These are phyloP conservation scores for Platalea minor DNA, from an alignment of 2,797 vertebrate genomes.

Conservation along the genomic window DNA sequence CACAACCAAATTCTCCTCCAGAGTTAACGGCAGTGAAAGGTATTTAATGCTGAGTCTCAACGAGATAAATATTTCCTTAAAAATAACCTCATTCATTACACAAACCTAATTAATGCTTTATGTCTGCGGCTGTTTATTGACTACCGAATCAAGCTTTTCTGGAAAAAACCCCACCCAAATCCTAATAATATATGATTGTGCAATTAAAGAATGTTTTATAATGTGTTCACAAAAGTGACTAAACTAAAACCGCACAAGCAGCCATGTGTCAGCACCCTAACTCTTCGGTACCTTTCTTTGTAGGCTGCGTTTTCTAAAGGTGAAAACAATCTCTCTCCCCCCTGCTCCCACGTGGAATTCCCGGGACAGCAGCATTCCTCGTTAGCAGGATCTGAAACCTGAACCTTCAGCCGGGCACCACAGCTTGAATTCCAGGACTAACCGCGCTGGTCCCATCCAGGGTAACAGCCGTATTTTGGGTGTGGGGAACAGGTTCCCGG, in stretches of 20 bases:
- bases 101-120: not conserved
- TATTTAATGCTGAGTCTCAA: not conserved
- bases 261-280: not conserved
- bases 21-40: not conserved
- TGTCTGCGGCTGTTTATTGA: not conserved
- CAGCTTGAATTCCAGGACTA: not conserved
- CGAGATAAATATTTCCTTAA: not conserved
- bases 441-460: accelerated
- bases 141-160: not conserved
- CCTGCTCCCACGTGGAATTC: not conserved
- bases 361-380: not conserved
- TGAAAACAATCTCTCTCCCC: not conserved
- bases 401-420: not conserved
- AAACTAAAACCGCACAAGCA: not conserved
- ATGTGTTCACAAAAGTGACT: not conserved
- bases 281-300: not conserved
- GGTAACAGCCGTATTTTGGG: not conserved
- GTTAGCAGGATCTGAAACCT: not conserved
- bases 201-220: not conserved
- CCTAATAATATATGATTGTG: not conserved
- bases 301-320: not conserved
- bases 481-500: not conserved
- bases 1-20: not conserved
- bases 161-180: not conserved
- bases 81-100: not conserved